A percentile compares a stretch with the other conserved stretches of the same genome.
phyloP scores from a whole-genome alignment of 2,888 invertebrate species.

The Chironomus riparius region DNA sequence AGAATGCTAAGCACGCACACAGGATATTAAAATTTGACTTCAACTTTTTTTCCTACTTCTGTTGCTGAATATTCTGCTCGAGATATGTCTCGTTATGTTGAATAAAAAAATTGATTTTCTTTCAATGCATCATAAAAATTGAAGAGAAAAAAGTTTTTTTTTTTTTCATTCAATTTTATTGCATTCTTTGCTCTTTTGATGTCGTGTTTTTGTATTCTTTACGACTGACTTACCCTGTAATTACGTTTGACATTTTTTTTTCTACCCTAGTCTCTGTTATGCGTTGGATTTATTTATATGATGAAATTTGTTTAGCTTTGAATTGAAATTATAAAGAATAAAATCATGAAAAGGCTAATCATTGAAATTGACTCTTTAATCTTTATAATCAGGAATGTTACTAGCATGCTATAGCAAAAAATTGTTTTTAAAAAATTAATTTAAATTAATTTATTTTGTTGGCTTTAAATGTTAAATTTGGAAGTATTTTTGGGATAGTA shows the following conservation, averaged over 20 bases:
- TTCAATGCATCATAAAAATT: conserved; percentile 8
- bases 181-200: conserved; percentile 15
- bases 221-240: conserved; percentile 18
- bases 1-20: conserved; percentile 10
- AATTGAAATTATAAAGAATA: not conserved
- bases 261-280: not conserved
- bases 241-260: conserved; percentile 25
- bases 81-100: conserved; percentile 10
- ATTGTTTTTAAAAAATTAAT: not conserved
- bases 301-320: conserved; percentile 4
- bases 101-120: conserved; percentile 23
- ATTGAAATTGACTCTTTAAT: conserved; percentile 24
- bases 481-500: too few species aligned
- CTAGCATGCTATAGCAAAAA: not conserved
- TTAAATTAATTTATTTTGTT: not conserved
- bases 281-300: not conserved
- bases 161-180: conserved; percentile 1
- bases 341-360: conserved; percentile 18
- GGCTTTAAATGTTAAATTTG: too few species aligned
- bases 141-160: not conserved
- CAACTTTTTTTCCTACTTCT: not conserved
- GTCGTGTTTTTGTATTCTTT: conserved; percentile 3
- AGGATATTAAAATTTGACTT: conserved; percentile 27
- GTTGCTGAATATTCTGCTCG: not conserved
- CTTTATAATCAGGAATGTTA: conserved; percentile 11